phyloP scores from a whole-genome alignment of 1,140 invertebrate genomes.

The Drosophila lacteicornis region DNA sequence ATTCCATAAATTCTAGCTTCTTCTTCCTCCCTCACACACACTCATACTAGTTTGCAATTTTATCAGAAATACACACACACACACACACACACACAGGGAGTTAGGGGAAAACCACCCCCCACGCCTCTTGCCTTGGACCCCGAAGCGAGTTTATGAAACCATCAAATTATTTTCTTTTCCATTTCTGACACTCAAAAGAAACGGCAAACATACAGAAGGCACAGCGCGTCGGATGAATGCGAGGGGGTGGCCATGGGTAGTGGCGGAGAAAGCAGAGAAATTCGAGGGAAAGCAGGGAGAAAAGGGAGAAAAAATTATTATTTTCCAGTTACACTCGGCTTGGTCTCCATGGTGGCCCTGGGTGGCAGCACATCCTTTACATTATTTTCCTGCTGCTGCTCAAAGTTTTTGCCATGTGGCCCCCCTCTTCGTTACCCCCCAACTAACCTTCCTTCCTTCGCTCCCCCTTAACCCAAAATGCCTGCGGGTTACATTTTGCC shows the following conservation, averaged over 20 bases:
- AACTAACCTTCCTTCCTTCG: slow-evolving; percentile 6
- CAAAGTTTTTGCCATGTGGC: slow-evolving; percentile 68
- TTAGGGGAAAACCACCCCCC: slow-evolving; percentile 14
- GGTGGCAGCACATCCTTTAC: slow-evolving; percentile 76
- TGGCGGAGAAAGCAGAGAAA: slow-evolving; percentile 31
- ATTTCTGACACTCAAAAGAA: slow-evolving; percentile 85
- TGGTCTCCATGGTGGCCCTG: slow-evolving; percentile 70
- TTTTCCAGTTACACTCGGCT: slow-evolving; percentile 80
- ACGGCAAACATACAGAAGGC: slow-evolving; percentile 64
- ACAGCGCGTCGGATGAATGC: slow-evolving; percentile 26
- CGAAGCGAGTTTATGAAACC: slow-evolving; percentile 82
- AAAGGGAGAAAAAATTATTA: slow-evolving; percentile 75
- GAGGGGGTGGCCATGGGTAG: background rate
- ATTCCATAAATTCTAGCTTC: slow-evolving; percentile 74
- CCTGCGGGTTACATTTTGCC: slow-evolving; percentile 75
- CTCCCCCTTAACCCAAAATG: slow-evolving; percentile 50
- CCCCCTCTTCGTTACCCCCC: slow-evolving; percentile 7
- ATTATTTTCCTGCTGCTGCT: slow-evolving; percentile 68
- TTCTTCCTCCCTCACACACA: slow-evolving; percentile 49
- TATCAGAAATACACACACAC: slow-evolving; percentile 55
- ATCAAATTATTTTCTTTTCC: slow-evolving; percentile 85
- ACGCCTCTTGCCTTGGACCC: slow-evolving; percentile 19
- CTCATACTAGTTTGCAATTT: slow-evolving; percentile 67
- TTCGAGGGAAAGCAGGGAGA: slow-evolving; percentile 13
- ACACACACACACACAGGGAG: slow-evolving; percentile 6